Base-by-base conservation (phyloP, 2,113 vertebrate species). In the Malurus cyaneus region DNA sequence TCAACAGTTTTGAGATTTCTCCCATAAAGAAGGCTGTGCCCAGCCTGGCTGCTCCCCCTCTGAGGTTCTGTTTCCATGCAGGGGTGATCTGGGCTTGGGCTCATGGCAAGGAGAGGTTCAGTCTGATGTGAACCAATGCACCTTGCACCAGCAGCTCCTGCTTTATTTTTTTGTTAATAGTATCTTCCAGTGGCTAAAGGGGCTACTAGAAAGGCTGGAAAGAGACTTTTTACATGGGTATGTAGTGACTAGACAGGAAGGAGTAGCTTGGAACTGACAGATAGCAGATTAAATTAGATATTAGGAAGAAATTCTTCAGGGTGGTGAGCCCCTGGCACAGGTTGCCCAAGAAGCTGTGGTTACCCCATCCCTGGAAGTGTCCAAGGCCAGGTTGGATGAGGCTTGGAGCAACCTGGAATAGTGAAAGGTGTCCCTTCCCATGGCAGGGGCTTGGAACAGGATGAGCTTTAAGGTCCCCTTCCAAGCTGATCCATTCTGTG, bases 141-240 rank as follows among this genome's bases (percentile, higher is more conserved):
- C 0, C 0, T 39, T 28, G 50, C 9, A 34, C 15, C 31, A 11
- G 24, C 3, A 12, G 12, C 36, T 52, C 14, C 61, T 53, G 28
- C 39, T 88, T 50, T 74, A 3, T 53, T 8, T 74, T 61, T 70
- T 46, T 80, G 18, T 73, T 28, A 19, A 8, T 20, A n/a, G 26
- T 24, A 41, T 74, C 32, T 89, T 74, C 23, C 39, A 74, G 32
- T 39, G 39, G 28, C 60, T 74, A 25, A 60, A 53, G 32, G 7
- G 16, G 8, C 36, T 52, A 20, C 20, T 39, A 25, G 18, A 46
- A 59, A 20, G 39, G 32, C 24, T 53, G 19, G 32, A 29, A 1
- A 4, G 32, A 12, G 52, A 46, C 18, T 53, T 67, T 23, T 52
- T 60, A 46, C 36, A 42, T 23, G 15, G 15, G 10, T 72, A 2